Evolutionary conservation across 2,113 vertebrate genomes (phyloP), one percentile per base, ranked within the genome.

Genomic region (Pelecanoides urinatrix): DNA sequence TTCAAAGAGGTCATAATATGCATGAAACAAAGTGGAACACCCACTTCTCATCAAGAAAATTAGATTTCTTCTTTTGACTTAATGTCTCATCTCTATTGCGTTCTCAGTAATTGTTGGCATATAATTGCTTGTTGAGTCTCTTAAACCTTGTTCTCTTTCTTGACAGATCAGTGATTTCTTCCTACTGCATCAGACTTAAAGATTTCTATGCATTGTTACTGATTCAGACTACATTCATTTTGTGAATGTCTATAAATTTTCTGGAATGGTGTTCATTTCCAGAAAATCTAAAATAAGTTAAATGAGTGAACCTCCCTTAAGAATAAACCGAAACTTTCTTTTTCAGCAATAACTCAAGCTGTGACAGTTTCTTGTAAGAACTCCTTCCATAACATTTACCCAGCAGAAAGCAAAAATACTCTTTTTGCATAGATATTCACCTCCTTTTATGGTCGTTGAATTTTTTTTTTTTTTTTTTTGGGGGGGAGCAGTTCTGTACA

Each of bases 201-300:
- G 82, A 92, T 96, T 97, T 92, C 90, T 86, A 50, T 96, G 84
- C 65, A 17, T 81, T 95, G 97, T 93, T 96, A 92, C 82, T 94
- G 66, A 68, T 84, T 90, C 79, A 92, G 75, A 84, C 86, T 83
- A 20, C 7, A 23, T 86, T 74, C 42, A 36, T 86, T 90, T 90
- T 94, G 76, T 94, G 53, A 86, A 82, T 79, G 78, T 89, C 66
- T 92, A 44, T 86, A 89, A 50, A 80, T 45, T 93, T 79, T 67
- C 58, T 86, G 75, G 36, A 94, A 97, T 8, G 16, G 50, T 94
- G 30, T 90, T 70, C 29, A 53, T 67, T 38, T 15, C 55, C 19
- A 65, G 65, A 81, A 83, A 83, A 62, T 70, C 45, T 47, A 78
- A 77, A 88, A 71, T 66, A 56, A 79, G 21, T 79, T 38, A 71